Conservation (phyloP, 1,140 invertebrate species). For the Cecropterus lyciades region DNA sequence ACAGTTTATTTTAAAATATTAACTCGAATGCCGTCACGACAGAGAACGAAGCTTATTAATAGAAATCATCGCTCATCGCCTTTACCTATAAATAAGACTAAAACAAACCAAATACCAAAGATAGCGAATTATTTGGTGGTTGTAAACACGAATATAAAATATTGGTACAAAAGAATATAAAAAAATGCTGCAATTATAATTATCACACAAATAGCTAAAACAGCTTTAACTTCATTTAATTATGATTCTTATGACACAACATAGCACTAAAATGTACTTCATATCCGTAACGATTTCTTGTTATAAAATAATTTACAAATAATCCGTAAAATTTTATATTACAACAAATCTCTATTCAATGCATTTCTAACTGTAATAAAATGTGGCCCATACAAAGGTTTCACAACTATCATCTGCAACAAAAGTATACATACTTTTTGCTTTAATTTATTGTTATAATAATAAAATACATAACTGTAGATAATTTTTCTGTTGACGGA, state of each 20-base stretch:
- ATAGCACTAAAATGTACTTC: slow-evolving; percentile 34
- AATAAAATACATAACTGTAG: slow-evolving; percentile 29
- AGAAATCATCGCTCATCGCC: slow-evolving; percentile 17
- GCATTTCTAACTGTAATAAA: slow-evolving; percentile 33
- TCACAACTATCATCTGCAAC: slow-evolving; percentile 32
- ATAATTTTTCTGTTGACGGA: slow-evolving; percentile 26
- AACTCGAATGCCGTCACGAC: not conserved
- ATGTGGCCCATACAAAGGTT: slow-evolving; percentile 19
- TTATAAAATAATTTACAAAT: slow-evolving; percentile 36
- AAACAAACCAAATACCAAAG: slow-evolving; percentile 31
- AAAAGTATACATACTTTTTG: slow-evolving; percentile 29
- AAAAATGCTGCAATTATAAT: slow-evolving; percentile 57
- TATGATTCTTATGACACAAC: slow-evolving; percentile 32
- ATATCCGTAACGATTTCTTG: slow-evolving; percentile 34
- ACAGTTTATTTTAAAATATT: too few relatives aligned
- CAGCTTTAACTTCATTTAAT: slow-evolving; percentile 35
- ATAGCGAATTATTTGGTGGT: slow-evolving; percentile 23
- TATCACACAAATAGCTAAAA: slow-evolving; percentile 41
- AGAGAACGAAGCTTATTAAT: not conserved
- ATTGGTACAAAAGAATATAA: slow-evolving; percentile 26
- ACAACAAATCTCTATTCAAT: slow-evolving; percentile 33
- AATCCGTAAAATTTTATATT: slow-evolving; percentile 33
- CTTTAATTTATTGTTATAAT: slow-evolving; percentile 26
- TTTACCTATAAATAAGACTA: slow-evolving; percentile 26
- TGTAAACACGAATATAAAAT: slow-evolving; percentile 31